phyloP scores from a whole-genome alignment of 2,888 invertebrate species.

The Tholera decimalis region DNA sequence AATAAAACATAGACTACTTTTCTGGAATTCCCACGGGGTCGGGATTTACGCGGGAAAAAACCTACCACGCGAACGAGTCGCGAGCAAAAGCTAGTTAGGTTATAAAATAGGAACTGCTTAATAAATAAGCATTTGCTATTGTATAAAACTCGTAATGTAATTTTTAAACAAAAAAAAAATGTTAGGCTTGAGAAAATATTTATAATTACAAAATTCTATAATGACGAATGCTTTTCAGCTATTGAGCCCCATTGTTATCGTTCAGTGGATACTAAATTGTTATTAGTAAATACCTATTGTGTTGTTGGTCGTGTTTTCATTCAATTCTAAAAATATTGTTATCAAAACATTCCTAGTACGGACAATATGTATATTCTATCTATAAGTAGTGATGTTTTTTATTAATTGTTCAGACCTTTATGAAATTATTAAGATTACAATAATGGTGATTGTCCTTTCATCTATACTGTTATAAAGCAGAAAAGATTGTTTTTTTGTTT shows the following conservation, averaged over 20 bases:
- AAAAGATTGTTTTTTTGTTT: too few relatives aligned
- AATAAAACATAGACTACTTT: too few relatives aligned
- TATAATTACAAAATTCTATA: conserved; percentile 28
- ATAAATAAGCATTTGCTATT: too few relatives aligned
- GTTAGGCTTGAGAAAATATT: conserved; percentile 1
- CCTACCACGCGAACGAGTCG: too few relatives aligned
- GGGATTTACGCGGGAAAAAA: too few relatives aligned
- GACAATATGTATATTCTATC: conserved; percentile 3
- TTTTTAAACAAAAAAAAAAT: background rate
- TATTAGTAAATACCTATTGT: conserved; percentile 60
- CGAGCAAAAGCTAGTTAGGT: too few relatives aligned
- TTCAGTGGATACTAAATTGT: conserved; percentile 37
- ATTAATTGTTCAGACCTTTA: conserved; percentile 29
- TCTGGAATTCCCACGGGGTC: too few relatives aligned
- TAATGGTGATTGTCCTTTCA: too few relatives aligned
- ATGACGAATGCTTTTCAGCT: conserved; percentile 30
- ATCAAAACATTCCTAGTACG: conserved; percentile 48
- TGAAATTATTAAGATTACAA: too few relatives aligned
- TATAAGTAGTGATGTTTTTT: conserved; percentile 8
- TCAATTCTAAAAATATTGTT: conserved; percentile 53
- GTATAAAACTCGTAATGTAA: too few relatives aligned
- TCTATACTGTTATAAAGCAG: too few relatives aligned
- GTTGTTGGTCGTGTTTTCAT: conserved; percentile 43
- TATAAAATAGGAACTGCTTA: too few relatives aligned
- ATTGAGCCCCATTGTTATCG: conserved; percentile 46